These are phyloP conservation scores for Sterna hirundo DNA, from an alignment of 2,113 vertebrate genomes.

Conservation along the genomic window DNA sequence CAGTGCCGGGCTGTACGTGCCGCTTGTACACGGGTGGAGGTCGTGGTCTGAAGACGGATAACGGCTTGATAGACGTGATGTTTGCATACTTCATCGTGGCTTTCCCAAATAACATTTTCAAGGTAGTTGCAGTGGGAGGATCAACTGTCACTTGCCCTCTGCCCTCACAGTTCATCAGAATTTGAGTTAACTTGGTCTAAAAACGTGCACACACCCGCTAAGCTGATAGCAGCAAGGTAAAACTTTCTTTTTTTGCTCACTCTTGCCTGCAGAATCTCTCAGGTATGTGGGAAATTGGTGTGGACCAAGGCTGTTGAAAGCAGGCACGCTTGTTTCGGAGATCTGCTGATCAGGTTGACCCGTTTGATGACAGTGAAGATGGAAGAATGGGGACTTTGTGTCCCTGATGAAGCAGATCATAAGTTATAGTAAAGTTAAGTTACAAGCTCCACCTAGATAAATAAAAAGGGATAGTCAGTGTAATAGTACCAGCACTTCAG, in stretches of 20 bases:
- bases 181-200: not conserved
- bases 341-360: rapidly evolving
- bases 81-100: rapidly evolving
- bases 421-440: rapidly evolving
- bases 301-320: not conserved
- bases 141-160: rapidly evolving
- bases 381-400: not conserved
- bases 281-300: not conserved
- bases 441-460: not conserved
- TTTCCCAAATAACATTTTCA: not conserved
- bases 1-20: rapidly evolving
- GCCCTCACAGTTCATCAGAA: not conserved
- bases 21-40: not conserved
- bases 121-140: not conserved
- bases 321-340: rapidly evolving
- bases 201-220: rapidly evolving
- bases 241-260: rapidly evolving
- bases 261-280: not conserved
- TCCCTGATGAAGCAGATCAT: rapidly evolving
- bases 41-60: rapidly evolving
- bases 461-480: rapidly evolving
- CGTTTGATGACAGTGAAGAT: rapidly evolving
- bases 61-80: rapidly evolving
- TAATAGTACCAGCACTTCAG: rapidly evolving
- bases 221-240: not conserved